Conservation (phyloP, 2,888 invertebrate species). For the Vandiemenella viatica region DNA sequence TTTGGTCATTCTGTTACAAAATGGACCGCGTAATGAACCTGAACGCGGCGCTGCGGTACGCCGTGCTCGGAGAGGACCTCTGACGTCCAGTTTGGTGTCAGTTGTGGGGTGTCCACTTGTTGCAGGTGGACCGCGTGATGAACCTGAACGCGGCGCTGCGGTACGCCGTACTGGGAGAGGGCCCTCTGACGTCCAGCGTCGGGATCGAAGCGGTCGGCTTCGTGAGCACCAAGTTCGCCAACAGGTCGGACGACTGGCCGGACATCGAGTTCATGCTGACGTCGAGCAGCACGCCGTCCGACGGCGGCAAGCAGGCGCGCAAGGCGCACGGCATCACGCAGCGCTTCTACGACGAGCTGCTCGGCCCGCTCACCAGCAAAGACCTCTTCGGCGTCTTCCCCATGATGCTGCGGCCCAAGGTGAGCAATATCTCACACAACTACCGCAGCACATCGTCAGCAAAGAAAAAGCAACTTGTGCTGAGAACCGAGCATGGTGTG, state of each 20-base stretch:
- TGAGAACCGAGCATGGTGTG: no score
- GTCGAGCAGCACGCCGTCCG: constrained; percentile 64
- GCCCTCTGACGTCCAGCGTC: constrained; percentile 72
- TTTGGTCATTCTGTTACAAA: no score
- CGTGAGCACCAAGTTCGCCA: constrained; percentile 77
- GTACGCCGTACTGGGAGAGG: constrained; percentile 73
- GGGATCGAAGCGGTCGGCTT: constrained; percentile 81
- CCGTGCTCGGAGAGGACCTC: constrained; percentile 73
- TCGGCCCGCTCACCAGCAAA: constrained; percentile 49
- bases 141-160: constrained; percentile 69
- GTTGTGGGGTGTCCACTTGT: no score
- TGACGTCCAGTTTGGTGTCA: constrained; percentile 77
- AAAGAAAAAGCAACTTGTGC: no score
- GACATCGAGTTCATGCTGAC: constrained; percentile 86
- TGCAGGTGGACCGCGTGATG: constrained; percentile 64
- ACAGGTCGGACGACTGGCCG: constrained; percentile 75
- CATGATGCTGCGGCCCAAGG: constrained; percentile 75
- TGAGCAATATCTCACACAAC: no score
- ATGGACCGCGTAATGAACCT: constrained; percentile 67
- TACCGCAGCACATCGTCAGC: no score
- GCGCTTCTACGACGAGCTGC: constrained; percentile 65
- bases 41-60: constrained; percentile 69
- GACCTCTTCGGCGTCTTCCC: constrained; percentile 74
- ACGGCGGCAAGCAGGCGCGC: constrained; percentile 48
- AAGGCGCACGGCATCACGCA: constrained; percentile 72